These are phyloP conservation scores for Ypsolopha sequella DNA, from an alignment of 2,888 invertebrate species.

Conservation along the genomic window DNA sequence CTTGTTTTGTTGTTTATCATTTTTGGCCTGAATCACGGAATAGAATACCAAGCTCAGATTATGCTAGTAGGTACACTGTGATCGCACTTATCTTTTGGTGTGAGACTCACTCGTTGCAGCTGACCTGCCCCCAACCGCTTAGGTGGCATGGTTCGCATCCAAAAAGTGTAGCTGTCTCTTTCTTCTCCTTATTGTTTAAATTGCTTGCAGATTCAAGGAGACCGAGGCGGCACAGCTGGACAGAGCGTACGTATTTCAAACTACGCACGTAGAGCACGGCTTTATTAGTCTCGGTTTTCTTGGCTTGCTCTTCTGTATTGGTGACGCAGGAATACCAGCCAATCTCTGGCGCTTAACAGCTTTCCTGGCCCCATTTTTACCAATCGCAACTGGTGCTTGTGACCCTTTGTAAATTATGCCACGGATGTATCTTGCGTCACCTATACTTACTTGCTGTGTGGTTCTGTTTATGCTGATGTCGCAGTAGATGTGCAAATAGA, in stretches of 20 bases:
- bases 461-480: too few relatives aligned
- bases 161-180: slow-evolving; percentile 47
- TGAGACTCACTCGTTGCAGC: slow-evolving; percentile 45
- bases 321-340: too few relatives aligned
- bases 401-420: too few relatives aligned
- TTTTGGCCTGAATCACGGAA: too few relatives aligned
- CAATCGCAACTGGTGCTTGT: too few relatives aligned
- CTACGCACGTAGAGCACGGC: slow-evolving; percentile 34
- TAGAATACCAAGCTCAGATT: neutral
- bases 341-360: too few relatives aligned
- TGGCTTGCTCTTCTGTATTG: slow-evolving; percentile 23
- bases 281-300: slow-evolving; percentile 37
- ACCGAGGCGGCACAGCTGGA: slow-evolving; percentile 83
- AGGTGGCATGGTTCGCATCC: slow-evolving; percentile 40
- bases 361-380: too few relatives aligned
- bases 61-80: too few relatives aligned
- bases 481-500: too few relatives aligned
- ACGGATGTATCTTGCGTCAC: too few relatives aligned
- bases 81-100: slow-evolving; percentile 23
- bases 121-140: slow-evolving; percentile 31
- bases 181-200: slow-evolving; percentile 66
- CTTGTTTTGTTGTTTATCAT: too few relatives aligned
- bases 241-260: slow-evolving; percentile 82
- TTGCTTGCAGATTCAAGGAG: slow-evolving; percentile 88
- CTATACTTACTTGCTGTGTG: too few relatives aligned